Percentiles rank a stretch among this genome's conserved stretches.
Evolutionary conservation across 2,113 vertebrate species (phyloP).

Genomic region (Oceanodroma tethys): DNA sequence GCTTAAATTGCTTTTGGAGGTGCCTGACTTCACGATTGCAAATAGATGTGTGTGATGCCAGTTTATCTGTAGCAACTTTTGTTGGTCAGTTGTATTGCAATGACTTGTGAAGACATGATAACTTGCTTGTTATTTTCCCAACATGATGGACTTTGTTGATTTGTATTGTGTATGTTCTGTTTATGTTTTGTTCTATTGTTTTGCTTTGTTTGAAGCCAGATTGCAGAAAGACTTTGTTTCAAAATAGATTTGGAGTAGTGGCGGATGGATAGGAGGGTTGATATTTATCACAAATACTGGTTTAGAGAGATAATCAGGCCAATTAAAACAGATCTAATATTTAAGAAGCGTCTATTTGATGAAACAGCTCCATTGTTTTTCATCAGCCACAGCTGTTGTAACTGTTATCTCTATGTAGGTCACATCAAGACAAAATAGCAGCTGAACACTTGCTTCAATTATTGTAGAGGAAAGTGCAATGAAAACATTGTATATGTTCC

Average conservation of each 20-base stretch:
- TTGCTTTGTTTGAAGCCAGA: neutral
- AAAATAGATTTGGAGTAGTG: neutral
- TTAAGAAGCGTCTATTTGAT: conserved; percentile 52
- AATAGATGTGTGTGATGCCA: neutral
- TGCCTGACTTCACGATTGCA: neutral
- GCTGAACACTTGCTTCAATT: conserved; percentile 45
- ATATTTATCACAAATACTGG: conserved; percentile 20
- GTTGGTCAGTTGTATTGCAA: neutral
- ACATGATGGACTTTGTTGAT: neutral
- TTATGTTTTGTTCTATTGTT: neutral
- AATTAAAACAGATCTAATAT: conserved; percentile 50
- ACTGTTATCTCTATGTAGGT: conserved; percentile 65
- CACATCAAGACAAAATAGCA: conserved; percentile 65
- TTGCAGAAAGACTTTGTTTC: neutral
- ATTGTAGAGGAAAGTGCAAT: neutral
- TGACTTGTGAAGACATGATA: neutral
- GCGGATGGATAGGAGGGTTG: neutral
- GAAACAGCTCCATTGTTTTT: conserved; percentile 63
- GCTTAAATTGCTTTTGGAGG: neutral
- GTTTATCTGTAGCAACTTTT: neutral
- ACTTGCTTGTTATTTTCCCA: neutral
- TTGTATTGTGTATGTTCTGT: neutral
- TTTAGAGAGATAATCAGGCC: conserved; percentile 54
- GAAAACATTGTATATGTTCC: neutral
- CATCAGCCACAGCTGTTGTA: conserved; percentile 64